Conservation (phyloP, 1,140 invertebrate genomes). For the Ditylenchus dipsaci region DNA sequence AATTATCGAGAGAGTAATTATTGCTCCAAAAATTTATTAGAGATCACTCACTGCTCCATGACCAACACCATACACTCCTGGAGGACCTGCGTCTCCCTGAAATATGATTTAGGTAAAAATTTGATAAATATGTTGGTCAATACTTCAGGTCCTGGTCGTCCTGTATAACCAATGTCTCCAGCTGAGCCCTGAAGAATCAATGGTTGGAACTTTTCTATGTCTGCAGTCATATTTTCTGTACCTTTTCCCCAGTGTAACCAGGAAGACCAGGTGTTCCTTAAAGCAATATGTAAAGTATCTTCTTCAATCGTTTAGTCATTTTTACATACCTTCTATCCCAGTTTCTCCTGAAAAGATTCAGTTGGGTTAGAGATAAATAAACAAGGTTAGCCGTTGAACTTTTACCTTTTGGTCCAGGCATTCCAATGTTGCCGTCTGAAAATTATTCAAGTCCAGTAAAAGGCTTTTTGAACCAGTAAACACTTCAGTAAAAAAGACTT, state of each 20-base stretch:
- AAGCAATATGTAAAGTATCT: too few relatives aligned
- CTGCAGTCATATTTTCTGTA: too few relatives aligned
- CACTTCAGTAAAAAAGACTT: too few relatives aligned
- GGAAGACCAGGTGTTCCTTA: slow-evolving; percentile 11
- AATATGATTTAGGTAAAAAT: neutral
- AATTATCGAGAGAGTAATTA: neutral
- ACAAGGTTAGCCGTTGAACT: neutral
- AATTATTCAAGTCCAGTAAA: too few relatives aligned
- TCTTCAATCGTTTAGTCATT: too few relatives aligned
- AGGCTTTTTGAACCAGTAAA: too few relatives aligned
- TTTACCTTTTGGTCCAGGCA: slow-evolving; percentile 41
- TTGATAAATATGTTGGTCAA: neutral
- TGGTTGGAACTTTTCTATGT: too few relatives aligned
- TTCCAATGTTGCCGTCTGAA: slow-evolving; percentile 38
- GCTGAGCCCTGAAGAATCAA: slow-evolving; percentile 23
- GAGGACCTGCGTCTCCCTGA: slow-evolving; percentile 51
- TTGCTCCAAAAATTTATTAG: neutral
- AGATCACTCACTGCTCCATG: slow-evolving; percentile 17
- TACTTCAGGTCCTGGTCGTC: slow-evolving; percentile 45
- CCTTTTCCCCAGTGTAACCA: slow-evolving; percentile 25
- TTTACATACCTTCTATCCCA: slow-evolving; percentile 34
- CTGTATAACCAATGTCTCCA: slow-evolving; percentile 49
- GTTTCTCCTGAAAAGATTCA: slow-evolving; percentile 30
- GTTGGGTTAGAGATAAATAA: neutral
- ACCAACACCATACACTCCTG: slow-evolving; percentile 50